Evolutionary conservation across 2,888 invertebrate genomes (phyloP).

Genomic region (Cantharis rufa): DNA sequence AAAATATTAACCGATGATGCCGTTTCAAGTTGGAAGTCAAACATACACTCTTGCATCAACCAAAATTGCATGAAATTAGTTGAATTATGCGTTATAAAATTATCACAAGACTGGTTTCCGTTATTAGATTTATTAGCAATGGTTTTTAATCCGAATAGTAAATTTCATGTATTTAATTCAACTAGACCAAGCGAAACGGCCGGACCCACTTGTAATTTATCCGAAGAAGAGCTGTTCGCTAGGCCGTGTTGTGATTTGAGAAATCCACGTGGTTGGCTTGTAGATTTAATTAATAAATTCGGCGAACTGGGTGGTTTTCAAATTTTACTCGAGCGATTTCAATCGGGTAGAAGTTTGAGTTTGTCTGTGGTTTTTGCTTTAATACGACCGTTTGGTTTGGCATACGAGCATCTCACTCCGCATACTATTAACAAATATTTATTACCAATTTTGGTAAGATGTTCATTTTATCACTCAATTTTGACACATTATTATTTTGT

Average conservation of each 20-base stretch:
- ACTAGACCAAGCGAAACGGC: conserved; percentile 75
- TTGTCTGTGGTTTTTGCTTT: conserved; percentile 80
- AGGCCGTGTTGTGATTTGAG: conserved; percentile 78
- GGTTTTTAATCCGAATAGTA: conserved; percentile 93
- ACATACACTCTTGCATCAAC: conserved; percentile 94
- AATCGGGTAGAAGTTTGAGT: conserved; percentile 71
- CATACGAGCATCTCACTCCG: conserved; percentile 87
- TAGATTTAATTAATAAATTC: conserved; percentile 93
- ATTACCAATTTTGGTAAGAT: conserved; percentile 83
- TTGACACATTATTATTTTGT: not conserved
- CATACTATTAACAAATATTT: conserved; percentile 91
- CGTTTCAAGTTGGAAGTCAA: conserved; percentile 95
- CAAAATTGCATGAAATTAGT: conserved; percentile 91
- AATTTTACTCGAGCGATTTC: conserved; percentile 81
- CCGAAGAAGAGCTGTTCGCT: conserved; percentile 76
- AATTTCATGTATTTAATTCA: conserved; percentile 89
- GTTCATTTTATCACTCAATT: not conserved
- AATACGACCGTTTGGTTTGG: conserved; percentile 88
- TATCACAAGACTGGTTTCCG: conserved; percentile 88
- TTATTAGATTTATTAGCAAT: conserved; percentile 89
- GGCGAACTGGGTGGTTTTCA: conserved; percentile 90
- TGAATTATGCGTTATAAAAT: conserved; percentile 89
- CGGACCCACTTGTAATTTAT: conserved; percentile 62
- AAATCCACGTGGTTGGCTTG: conserved; percentile 91
- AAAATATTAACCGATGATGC: conserved; percentile 98